phyloP scores from a whole-genome alignment of 2,113 vertebrate species.

The Casuarius casuarius region DNA sequence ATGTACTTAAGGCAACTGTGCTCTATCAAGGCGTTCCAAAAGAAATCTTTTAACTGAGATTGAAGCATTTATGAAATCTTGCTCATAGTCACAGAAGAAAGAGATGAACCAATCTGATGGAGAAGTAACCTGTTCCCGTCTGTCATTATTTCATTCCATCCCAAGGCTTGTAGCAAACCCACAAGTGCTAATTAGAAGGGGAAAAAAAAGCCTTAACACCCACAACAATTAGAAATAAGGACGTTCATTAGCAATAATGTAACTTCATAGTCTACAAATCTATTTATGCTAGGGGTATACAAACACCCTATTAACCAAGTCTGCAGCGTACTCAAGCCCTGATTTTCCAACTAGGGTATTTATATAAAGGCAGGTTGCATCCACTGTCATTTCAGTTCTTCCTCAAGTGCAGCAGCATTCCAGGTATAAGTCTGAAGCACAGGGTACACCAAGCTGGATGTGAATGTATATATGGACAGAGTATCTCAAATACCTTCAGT shows the following conservation, averaged over 20 bases:
- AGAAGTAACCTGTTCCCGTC: neutral
- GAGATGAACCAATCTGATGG: neutral
- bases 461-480: fast-evolving
- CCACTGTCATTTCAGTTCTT: neutral
- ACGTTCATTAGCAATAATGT: neutral
- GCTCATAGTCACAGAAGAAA: neutral
- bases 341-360: neutral
- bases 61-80: neutral
- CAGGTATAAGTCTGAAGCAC: neutral
- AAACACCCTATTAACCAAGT: neutral
- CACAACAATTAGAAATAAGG: neutral
- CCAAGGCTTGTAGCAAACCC: neutral
- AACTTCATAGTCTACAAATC: neutral
- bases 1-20: neutral
- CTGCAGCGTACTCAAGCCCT: neutral
- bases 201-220: neutral
- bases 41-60: neutral
- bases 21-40: neutral
- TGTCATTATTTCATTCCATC: neutral
- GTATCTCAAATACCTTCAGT: neutral
- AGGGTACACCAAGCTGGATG: neutral
- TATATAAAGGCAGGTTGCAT: neutral
- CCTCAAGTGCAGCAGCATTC: neutral
- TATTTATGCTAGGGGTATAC: neutral
- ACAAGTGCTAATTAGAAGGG: neutral